Evolutionary conservation across 2,888 invertebrate species (phyloP).

Genomic region (Kuschelorhynchus macadamiae): DNA sequence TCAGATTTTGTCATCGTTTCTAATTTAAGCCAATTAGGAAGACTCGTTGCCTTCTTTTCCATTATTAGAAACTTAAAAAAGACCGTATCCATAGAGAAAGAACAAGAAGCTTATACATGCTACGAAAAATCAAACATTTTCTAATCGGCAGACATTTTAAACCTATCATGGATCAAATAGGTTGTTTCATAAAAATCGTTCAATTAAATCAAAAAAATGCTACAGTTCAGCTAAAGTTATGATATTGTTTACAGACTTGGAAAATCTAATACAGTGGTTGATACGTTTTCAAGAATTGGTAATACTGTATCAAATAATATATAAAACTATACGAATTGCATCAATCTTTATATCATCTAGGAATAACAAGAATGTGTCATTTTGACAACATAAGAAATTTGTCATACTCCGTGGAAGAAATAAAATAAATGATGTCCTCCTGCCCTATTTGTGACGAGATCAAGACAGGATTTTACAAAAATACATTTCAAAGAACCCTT

Average conservation of each 20-base stretch:
- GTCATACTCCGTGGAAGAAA: too few species aligned
- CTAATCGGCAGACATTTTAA: background rate
- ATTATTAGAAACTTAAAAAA: constrained; percentile 4
- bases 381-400: background rate
- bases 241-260: constrained; percentile 9
- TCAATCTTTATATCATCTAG: constrained; percentile 2
- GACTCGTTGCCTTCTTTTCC: constrained; percentile 11
- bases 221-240: background rate
- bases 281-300: constrained; percentile 15
- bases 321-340: background rate
- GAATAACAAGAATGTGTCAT: background rate
- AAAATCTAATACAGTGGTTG: constrained; percentile 3
- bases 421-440: too few species aligned
- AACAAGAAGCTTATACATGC: constrained; percentile 17
- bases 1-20: constrained; percentile 9
- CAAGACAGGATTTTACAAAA: background rate
- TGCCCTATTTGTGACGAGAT: background rate
- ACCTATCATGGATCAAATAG: constrained; percentile 10
- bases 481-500: constrained; percentile 17
- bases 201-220: constrained; percentile 6
- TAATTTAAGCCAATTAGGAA: constrained; percentile 13
- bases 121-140: constrained; percentile 2
- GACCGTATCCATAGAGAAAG: background rate
- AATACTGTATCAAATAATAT: background rate
- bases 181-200: background rate